Evolutionary conservation across 2,888 invertebrate genomes (phyloP), one percentile per base, ranked within the genome.

Genomic region (Venusia cambrica): DNA sequence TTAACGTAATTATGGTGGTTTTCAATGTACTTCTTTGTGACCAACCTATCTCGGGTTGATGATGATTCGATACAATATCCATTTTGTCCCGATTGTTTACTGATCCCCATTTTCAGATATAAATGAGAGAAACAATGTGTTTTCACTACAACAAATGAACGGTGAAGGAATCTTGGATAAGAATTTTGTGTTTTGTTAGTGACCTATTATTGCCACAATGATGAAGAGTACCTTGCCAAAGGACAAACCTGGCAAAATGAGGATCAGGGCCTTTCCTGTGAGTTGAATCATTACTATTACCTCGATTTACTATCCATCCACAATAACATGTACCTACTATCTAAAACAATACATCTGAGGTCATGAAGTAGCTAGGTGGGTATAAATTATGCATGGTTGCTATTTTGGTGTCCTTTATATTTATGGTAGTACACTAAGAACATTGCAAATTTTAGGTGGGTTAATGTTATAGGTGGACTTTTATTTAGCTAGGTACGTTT

Each of bases 241-340:
- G 87, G 96, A 96, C 88, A 96, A 96, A 89, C 93, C 85, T 38
- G 81, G 94, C 89, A 98, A 98, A 89, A 97, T 98, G 97, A 92
- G 98, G 75, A 98, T 98, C 74, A 92, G 97, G 83, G 97, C 98
- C 59, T 98, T 98, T 89, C 97, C 98, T 79, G 97, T 98, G 89
- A 97, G 96, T 92, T 30, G 22, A 27, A 20, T 34, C 7, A 17
- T 12, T n/a, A n/a, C n/a, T n/a, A 16, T 9, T 17, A 15, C 15
- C 5, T 11, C 9, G 4, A 9, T 18, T 5, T 7, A 19, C 9
- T n/a, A n/a, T n/a, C n/a, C n/a, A n/a, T n/a, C 19, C 19, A 19
- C 4, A 10, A 9, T 1, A 5, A 5, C 2, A 5, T 10, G 8
- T 21, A n/a, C 5, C 11, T 21, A 20, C 10, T 20, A 5, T 10